Percentiles rank a stretch among this genome's conserved stretches.
These are phyloP conservation scores for Felis catus DNA, from an alignment of 2,113 vertebrate species.

Conservation along the genomic window F.catus_Fca126_mat1.0 CM031414.1:63361001-63361500, in stretches of 20 bases:
- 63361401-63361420: not conserved
- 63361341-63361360: conserved; percentile 8
- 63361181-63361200: not conserved
- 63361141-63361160: conserved; percentile 10
- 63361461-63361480: not conserved
- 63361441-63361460: conserved; percentile 21
- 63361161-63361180: not conserved
- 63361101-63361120: not conserved
- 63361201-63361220: not conserved
- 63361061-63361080: not conserved
- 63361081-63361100: not conserved
- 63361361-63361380: not conserved
- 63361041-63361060: not conserved
- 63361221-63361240: not conserved
- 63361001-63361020: not conserved
- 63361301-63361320: not conserved
- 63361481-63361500: not conserved
- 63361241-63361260: not conserved
- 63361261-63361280: not conserved
- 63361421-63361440: not conserved
- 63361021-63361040: not conserved
- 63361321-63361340: not conserved
- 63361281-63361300: not conserved
- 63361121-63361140: not conserved
- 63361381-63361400: not conserved